These are phyloP conservation scores for Sturnus vulgaris DNA, from an alignment of 2,113 vertebrate species.

Conservation along the genomic window DNA sequence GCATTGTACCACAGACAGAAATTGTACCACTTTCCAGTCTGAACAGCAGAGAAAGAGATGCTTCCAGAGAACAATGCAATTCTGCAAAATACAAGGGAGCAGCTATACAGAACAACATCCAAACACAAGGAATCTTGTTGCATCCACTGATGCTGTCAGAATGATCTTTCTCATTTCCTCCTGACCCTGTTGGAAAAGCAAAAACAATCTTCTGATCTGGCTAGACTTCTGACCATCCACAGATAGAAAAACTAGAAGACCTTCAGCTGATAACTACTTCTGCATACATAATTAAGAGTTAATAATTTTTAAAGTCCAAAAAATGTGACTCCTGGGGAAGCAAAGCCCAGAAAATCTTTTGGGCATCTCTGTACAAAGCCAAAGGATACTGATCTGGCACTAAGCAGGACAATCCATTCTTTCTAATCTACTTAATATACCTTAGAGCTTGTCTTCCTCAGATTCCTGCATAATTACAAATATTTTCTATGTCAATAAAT, in stretches of 20 bases:
- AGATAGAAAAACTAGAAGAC: background rate
- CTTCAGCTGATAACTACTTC: background rate
- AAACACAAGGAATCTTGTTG: background rate
- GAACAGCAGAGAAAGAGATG: background rate
- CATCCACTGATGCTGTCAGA: background rate
- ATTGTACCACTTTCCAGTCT: fast-evolving
- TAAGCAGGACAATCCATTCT: background rate
- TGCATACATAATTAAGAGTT: background rate
- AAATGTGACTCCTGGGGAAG: background rate
- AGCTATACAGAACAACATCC: background rate
- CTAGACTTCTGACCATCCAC: background rate
- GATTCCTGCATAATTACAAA: background rate
- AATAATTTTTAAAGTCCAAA: background rate
- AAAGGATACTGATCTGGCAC: background rate
- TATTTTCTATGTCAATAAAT: background rate
- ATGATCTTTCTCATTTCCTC: background rate
- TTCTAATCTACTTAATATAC: background rate
- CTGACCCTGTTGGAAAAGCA: background rate
- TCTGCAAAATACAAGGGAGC: background rate
- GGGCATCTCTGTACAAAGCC: background rate
- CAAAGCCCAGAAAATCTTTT: background rate
- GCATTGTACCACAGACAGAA: background rate
- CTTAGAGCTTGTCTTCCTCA: background rate
- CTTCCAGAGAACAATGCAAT: background rate
- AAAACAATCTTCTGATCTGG: background rate